A percentile compares a stretch with the other conserved stretches of the same genome.
phyloP scores from a whole-genome alignment of 2,797 vertebrate species.

The Enteromius viviparus region DNA sequence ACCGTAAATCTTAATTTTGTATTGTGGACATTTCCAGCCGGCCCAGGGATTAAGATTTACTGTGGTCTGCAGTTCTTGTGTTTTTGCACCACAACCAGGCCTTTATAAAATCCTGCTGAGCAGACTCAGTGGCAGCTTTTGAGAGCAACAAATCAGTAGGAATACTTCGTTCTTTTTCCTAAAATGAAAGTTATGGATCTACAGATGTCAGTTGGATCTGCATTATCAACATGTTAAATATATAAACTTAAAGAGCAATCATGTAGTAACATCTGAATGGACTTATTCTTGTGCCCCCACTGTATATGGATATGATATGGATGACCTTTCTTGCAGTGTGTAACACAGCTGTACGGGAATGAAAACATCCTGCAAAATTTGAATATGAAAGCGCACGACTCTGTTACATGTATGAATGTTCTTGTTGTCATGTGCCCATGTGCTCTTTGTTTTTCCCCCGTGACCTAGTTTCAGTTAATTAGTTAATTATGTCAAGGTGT shows the following conservation, averaged over 20 bases:
- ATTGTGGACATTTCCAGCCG: background rate
- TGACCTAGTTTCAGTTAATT: too few relatives aligned
- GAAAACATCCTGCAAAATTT: too few relatives aligned
- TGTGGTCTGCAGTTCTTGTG: constrained; percentile 21
- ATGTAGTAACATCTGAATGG: background rate
- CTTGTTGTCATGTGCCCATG: too few relatives aligned
- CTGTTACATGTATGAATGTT: too few relatives aligned
- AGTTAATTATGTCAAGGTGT: too few relatives aligned
- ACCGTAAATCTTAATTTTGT: constrained; percentile 22
- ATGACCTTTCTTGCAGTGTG: too few relatives aligned
- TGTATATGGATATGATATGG: too few relatives aligned
- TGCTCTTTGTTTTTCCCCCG: too few relatives aligned
- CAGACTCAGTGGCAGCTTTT: background rate
- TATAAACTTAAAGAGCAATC: background rate
- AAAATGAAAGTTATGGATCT: background rate
- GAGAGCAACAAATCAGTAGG: background rate
- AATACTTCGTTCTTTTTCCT: background rate
- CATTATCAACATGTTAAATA: background rate
- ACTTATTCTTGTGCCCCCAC: background rate
- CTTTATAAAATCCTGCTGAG: constrained; percentile 17
- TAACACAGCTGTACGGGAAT: too few relatives aligned
- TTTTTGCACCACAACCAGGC: background rate
- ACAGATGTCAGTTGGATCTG: background rate
- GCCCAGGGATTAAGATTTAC: constrained; percentile 10
- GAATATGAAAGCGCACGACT: too few relatives aligned